Conservation (phyloP, 2,113 vertebrate species). For the Cyphomyrus plagiostoma region DNA sequence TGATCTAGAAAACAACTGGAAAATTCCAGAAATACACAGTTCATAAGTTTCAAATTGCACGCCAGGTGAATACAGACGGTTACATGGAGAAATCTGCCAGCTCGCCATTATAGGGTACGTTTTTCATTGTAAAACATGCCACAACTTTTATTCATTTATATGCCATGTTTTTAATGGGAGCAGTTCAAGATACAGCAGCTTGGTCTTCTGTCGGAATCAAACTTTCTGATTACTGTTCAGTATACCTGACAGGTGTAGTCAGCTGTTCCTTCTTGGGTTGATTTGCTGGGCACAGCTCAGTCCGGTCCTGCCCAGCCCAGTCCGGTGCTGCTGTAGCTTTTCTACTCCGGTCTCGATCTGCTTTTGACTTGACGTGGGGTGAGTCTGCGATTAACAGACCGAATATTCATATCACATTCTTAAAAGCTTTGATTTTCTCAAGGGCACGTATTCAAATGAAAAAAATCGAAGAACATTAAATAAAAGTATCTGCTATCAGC, state of each 20-base stretch:
- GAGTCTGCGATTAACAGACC: background rate
- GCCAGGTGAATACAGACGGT: background rate
- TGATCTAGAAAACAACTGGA: background rate
- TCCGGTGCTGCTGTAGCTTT: background rate
- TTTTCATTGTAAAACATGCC: background rate
- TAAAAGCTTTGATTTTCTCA: background rate
- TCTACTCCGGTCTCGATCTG: background rate
- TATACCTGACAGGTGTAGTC: background rate
- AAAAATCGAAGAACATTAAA: background rate
- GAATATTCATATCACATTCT: background rate
- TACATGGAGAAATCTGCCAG: too few species aligned
- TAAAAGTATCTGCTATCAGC: background rate
- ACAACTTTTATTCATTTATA: background rate
- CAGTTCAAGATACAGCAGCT: background rate
- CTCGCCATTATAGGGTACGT: background rate
- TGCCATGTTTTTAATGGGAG: background rate
- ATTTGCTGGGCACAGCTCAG: background rate
- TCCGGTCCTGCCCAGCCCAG: background rate
- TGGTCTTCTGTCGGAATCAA: background rate
- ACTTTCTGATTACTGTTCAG: background rate
- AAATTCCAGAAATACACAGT: background rate
- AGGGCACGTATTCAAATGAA: background rate
- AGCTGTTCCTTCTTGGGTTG: background rate
- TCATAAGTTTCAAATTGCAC: background rate
- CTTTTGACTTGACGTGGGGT: background rate